Conservation (phyloP, 2,797 vertebrate genomes). For the Remorina albescens region DNA sequence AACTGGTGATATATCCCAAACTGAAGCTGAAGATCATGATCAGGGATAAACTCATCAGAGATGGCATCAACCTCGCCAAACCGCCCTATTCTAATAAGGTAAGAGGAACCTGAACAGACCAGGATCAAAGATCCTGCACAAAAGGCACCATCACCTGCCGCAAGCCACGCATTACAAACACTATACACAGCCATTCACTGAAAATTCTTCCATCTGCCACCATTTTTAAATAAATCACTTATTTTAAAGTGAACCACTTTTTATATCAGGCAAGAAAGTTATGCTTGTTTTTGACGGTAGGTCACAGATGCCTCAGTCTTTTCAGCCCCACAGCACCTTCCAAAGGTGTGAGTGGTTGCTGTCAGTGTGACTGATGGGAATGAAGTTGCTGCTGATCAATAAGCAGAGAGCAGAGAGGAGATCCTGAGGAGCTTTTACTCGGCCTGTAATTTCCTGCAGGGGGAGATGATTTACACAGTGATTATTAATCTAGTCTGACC, state of each 20-base stretch:
- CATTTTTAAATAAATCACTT: neutral
- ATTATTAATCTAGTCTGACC: slow-evolving; percentile 71
- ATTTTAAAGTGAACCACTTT: neutral
- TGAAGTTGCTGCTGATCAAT: slow-evolving; percentile 69
- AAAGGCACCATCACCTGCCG: slow-evolving; percentile 17
- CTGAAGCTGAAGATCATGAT: slow-evolving; percentile 99
- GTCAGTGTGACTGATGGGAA: slow-evolving; percentile 61
- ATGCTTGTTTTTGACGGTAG: neutral
- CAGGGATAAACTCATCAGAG: slow-evolving; percentile 95
- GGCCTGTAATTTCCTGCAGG: slow-evolving; percentile 55
- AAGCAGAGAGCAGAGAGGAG: slow-evolving; percentile 38
- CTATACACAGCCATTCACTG: no score
- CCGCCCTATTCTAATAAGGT: slow-evolving; percentile 96
- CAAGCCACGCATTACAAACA: slow-evolving; percentile 7
- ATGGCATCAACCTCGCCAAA: slow-evolving; percentile 93
- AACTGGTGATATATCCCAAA: slow-evolving; percentile 90
- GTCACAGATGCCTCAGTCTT: slow-evolving; percentile 22
- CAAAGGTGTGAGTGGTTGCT: slow-evolving; percentile 35
- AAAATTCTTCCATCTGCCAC: neutral
- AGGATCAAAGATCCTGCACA: neutral
- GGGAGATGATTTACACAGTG: slow-evolving; percentile 56
- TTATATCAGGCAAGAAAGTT: neutral
- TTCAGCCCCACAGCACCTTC: slow-evolving; percentile 27
- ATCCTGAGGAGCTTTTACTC: slow-evolving; percentile 51
- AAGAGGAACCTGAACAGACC: slow-evolving; percentile 57